These are phyloP conservation scores for Emydura subglobosa DNA, from an alignment of 2,113 vertebrate species.

Conservation along the genomic window DNA sequence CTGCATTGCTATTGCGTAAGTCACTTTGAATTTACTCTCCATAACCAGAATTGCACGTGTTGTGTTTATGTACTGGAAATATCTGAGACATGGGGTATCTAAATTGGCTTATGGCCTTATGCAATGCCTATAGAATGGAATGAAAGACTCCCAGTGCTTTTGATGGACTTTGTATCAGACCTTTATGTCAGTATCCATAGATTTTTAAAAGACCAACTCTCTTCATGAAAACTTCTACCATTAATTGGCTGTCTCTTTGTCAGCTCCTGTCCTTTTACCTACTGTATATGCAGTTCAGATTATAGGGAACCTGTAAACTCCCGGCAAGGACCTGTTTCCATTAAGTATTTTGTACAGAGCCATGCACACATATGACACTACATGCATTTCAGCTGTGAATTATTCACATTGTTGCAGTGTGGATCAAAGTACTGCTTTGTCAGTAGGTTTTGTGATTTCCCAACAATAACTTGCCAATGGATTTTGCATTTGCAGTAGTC, in stretches of 20 bases:
- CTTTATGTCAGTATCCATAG: neutral
- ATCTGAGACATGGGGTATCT: neutral
- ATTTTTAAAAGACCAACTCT: neutral
- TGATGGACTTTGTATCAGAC: neutral
- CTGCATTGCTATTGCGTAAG: neutral
- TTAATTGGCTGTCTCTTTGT: neutral
- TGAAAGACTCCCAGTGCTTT: neutral
- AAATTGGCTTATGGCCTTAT: neutral
- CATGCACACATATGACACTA: neutral
- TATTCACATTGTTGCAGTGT: neutral
- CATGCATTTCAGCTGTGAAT: neutral
- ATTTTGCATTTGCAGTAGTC: neutral
- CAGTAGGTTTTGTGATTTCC: neutral
- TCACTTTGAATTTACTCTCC: neutral
- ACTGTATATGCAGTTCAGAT: neutral
- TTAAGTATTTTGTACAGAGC: neutral
- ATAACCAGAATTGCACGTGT: neutral
- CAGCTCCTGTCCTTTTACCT: neutral
- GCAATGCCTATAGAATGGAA: neutral
- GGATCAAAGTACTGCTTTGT: neutral
- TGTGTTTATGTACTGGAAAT: neutral
- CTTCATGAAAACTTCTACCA: neutral
- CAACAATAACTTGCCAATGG: neutral
- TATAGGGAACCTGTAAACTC: neutral
- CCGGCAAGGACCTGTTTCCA: neutral